Base-by-base conservation (phyloP, 2,113 vertebrate species). In the Felis chaus region DNA sequence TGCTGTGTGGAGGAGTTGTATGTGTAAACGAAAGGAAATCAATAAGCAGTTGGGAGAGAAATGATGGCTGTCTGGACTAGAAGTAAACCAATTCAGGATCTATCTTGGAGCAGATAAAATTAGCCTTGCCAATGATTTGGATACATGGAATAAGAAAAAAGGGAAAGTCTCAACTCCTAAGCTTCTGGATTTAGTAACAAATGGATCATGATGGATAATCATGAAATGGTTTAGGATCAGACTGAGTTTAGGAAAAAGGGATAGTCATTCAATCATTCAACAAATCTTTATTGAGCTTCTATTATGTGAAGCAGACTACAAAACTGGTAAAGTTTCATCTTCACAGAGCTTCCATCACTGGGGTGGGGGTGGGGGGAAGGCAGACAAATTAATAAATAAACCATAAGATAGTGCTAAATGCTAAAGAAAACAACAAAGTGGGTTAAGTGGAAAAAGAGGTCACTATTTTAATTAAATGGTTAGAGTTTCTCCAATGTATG, bases 171-270 rank as follows among this genome's bases (percentile, higher is more conserved):
- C 69, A 92, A 87, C 14, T 55, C 15, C 15, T 2, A 63, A 57
- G 18, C 74, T 82, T 95, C 61, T 79, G 61, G 45, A 25, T 94
- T 93, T 92, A 79, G 61, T 89, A 95, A 82, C 14, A 91, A 95
- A 55, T 41, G 19, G 50, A 50, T 91, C 45, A 66, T 12, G 33
- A 80, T 25, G 14, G 31, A 36, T 91, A 65, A 89, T 74, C 86
- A 33, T 80, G 31, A 95, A 95, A 79, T 65, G 6, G 65, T 31
- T 57, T 36, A 89, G 63, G 33, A 97, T 78, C n/a, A 95, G n/a
- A 23, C 12, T 18, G 61, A 57, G 12, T 82, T 45, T 95, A 79
- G 23, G 39, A 92, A 94, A 33, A 13, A 82, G 21, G 23, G 15
- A 4, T 18, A 73, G 39, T 61, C 65, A 88, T 41, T 88, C 3